Base-by-base conservation (phyloP, 2,888 invertebrate genomes). In the Tiliacea citrago region DNA sequence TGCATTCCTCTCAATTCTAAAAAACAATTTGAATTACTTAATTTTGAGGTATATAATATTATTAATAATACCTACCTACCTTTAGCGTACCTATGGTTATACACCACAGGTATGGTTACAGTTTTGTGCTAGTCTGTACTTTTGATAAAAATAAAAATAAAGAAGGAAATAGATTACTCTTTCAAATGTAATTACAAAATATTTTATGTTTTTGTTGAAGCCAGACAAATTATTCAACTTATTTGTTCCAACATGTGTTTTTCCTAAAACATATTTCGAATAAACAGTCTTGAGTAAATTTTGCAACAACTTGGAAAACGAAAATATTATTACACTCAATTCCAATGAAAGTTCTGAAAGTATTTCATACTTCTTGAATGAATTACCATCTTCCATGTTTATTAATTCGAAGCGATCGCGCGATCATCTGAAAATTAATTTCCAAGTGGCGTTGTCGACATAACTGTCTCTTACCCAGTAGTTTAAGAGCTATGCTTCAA, bases 401-500 rank as follows among this genome's bases (percentile, higher is more conserved):
- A 81, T 81, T 81, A 73, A 80, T 69, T 66, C 47, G 61, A 35
- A 53, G 68, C 53, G 68, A 81, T 81, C 81, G 76, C 12, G 76
- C 63, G 76, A 81, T 81, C 77, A 77, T 77, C 53, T 58, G 76
- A 61, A 68, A 72, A 73, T 62, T 73, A 62, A 47, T 81, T 67
- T 61, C 58, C 13, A 69, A 81, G 61, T 77, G 68, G 66, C 68
- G 47, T 73, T 81, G 71, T 81, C 24, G 65, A 81, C 66, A 82
- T 74, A 72, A 51, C 57, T 76, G 57, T 58, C 70, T 61, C 35
- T 21, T 55, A 76, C n/a, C 1, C n/a, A 12, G 12, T 58, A 53
- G 55, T 57, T 39, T 13, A 62, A 18, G 60, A 71, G 60, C 16
- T 61, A 53, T 51, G 16, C 51, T 60, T 63, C 10, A 16, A 49